phyloP scores from a whole-genome alignment of 1,140 invertebrate species.

The Drosophila arawakana region DNA sequence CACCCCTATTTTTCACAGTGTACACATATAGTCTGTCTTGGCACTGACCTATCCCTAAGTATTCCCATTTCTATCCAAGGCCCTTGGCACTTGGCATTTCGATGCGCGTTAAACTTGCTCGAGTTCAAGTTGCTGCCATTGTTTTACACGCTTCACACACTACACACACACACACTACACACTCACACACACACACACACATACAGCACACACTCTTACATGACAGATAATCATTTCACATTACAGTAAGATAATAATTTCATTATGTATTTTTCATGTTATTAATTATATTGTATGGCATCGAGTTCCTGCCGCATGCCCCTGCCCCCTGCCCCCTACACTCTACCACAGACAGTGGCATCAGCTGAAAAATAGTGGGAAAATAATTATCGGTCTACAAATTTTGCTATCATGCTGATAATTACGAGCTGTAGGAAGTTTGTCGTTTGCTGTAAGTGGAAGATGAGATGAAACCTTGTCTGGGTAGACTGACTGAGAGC shows the following conservation, averaged over 20 bases:
- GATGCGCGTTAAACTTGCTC: slow-evolving; percentile 62
- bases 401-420: slow-evolving; percentile 78
- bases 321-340: neutral
- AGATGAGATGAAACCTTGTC: slow-evolving; percentile 19
- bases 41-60: slow-evolving; percentile 67
- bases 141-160: slow-evolving; percentile 72
- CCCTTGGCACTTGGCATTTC: slow-evolving; percentile 37
- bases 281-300: slow-evolving; percentile 74
- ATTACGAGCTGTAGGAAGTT: slow-evolving; percentile 66
- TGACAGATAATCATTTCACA: slow-evolving; percentile 76
- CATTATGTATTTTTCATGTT: slow-evolving; percentile 83
- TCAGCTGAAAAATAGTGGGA: slow-evolving; percentile 64
- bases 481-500: neutral
- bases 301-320: slow-evolving; percentile 38
- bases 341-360: neutral
- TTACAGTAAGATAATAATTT: slow-evolving; percentile 82
- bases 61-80: slow-evolving; percentile 20
- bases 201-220: slow-evolving; percentile 9
- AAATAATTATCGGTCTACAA: slow-evolving; percentile 80
- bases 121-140: slow-evolving; percentile 64
- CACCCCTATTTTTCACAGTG: too few relatives aligned
- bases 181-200: slow-evolving; percentile 15
- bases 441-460: slow-evolving; percentile 54
- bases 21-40: neutral
- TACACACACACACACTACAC: slow-evolving; percentile 34